Evolutionary conservation across 1,140 invertebrate genomes (phyloP).

Genomic region (Wasmannia auropunctata): DNA sequence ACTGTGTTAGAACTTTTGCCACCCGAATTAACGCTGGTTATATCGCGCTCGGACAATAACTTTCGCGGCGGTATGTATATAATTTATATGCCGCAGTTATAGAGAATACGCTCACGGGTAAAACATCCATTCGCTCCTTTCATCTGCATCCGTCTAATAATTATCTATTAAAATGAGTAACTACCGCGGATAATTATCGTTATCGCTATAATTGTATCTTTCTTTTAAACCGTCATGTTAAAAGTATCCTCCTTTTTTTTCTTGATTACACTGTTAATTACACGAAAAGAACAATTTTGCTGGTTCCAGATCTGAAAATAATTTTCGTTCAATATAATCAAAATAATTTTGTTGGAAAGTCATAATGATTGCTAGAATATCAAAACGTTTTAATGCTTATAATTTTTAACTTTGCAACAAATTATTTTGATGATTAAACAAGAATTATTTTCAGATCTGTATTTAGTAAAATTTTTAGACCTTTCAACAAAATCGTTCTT

Average conservation of each 20-base stretch:
- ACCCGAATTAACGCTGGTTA: slow-evolving; percentile 54
- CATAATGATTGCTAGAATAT: too few relatives aligned
- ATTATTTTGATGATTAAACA: too few relatives aligned
- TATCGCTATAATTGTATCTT: background rate
- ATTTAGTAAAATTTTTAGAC: too few relatives aligned
- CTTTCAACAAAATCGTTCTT: too few relatives aligned
- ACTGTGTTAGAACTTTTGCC: slow-evolving; percentile 53
- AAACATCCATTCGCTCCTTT: slow-evolving; percentile 7
- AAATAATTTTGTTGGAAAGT: too few relatives aligned
- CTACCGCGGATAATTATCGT: background rate
- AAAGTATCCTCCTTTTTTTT: background rate
- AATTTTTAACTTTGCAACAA: too few relatives aligned
- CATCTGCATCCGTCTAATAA: slow-evolving; percentile 23
- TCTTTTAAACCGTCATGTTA: background rate
- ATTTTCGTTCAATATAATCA: too few relatives aligned
- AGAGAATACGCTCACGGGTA: slow-evolving; percentile 16
- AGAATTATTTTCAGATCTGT: too few relatives aligned
- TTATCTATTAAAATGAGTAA: slow-evolving; percentile 10
- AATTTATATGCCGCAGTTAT: slow-evolving; percentile 38
- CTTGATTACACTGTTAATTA: background rate
- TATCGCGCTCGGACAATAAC: slow-evolving; percentile 45
- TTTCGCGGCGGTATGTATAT: slow-evolving; percentile 16
- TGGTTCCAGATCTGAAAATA: too few relatives aligned
- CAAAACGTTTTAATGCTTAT: too few relatives aligned
- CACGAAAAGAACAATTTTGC: too few relatives aligned